phyloP scores from a whole-genome alignment of 37 sponge, comb jelly and placozoan genomes.

The Haliclona indistincta region DNA sequence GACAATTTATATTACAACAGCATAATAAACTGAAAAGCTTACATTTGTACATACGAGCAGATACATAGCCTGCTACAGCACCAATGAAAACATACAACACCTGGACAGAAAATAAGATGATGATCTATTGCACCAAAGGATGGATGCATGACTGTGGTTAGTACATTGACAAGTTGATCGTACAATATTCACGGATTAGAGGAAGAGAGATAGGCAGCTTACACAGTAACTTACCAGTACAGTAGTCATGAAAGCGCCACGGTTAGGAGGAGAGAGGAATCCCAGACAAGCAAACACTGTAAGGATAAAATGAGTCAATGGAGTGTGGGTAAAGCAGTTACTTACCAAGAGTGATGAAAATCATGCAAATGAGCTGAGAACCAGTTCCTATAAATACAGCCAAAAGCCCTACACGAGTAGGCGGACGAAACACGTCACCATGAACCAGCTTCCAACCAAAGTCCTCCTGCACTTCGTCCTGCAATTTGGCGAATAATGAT shows the following conservation, averaged over 20 bases:
- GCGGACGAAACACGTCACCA: slow-evolving; percentile 99
- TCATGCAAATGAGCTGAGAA: slow-evolving; percentile 83
- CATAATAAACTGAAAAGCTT: slow-evolving; percentile 19
- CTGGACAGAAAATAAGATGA: slow-evolving; percentile 35
- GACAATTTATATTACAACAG: neutral
- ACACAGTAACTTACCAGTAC: slow-evolving; percentile 70
- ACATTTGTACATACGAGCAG: slow-evolving; percentile 98
- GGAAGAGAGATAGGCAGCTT: neutral
- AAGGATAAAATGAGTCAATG: neutral
- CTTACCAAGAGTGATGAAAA: slow-evolving; percentile 72
- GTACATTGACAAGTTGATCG: neutral
- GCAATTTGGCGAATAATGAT: neutral
- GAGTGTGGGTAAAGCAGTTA: neutral
- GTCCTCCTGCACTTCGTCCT: slow-evolving; percentile 99
- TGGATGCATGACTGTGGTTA: neutral
- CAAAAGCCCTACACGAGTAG: slow-evolving; percentile 84
- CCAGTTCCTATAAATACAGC: slow-evolving; percentile 93
- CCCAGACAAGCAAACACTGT: slow-evolving; percentile 92
- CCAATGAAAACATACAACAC: slow-evolving; percentile 94
- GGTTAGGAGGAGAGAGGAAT: slow-evolving; percentile 97
- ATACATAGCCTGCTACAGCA: slow-evolving; percentile 82
- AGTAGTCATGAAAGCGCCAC: slow-evolving; percentile 93
- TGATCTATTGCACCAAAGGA: neutral
- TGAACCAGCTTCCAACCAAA: slow-evolving; percentile 99
- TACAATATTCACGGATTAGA: neutral